Evolutionary conservation across 2,797 vertebrate genomes (phyloP), one percentile per base, ranked within the genome.

Genomic region (Serranus cabrilla): DNA sequence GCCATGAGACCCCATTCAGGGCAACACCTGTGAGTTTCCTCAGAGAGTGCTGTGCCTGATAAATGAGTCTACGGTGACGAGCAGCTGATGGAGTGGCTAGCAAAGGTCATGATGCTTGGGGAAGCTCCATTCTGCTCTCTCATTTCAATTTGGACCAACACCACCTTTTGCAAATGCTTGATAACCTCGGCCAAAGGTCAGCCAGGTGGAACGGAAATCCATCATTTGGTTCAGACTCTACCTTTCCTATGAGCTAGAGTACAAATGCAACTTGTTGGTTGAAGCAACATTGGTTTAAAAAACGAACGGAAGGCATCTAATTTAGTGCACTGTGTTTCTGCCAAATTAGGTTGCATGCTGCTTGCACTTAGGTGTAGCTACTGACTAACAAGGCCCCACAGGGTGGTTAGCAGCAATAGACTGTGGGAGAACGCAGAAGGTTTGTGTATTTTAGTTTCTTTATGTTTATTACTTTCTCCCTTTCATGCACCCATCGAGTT

Each of bases 21-120:
- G 71, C 80, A 85, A 80, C 88, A 93, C 91, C 93, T 94, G 90
- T 83, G 89, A 81, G 81, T 49, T 81, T 85, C 84, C 78, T 66
- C 63, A 17, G 78, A 83, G 83, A 79, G 78, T 27, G 0, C 43
- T 12, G 31, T n/a, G 81, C 64, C 91, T 93, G 93, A 95, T 93
- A 91, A 94, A 95, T 92, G 92, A 91, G 91, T 87, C 82, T 84
- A 82, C 71, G 73, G 87, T 93, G 93, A 91, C 78, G 84, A 89
- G 89, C 86, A 88, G 85, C 90, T 92, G 89, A 92, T 90, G 84
- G 91, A 94, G 90, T 81, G 77, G 82, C 86, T 70, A 42, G 73
- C 84, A 93, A 92, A 93, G 93, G 94, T 94, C 93, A 93, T 11
- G 74, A 67, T 78, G 82, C 82, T 76, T n/a, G 76, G 76, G 80